Evolutionary conservation across 2,797 vertebrate species (phyloP), one percentile per base, ranked within the genome.

Genomic region (Spondyliosoma cantharus): DNA sequence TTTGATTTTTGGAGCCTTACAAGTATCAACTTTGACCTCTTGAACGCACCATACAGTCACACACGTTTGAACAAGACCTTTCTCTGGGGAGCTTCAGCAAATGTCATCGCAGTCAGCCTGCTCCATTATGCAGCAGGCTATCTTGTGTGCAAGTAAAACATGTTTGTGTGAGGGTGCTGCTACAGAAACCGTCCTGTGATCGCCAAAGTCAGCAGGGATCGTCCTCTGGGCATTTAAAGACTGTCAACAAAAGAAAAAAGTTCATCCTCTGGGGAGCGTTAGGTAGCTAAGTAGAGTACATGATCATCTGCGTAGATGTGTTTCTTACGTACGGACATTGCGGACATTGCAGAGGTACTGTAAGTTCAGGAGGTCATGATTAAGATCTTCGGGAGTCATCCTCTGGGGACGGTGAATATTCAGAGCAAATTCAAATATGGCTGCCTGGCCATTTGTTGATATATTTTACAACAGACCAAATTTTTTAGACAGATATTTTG

Each of bases 191-290:
- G 15, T 65, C 42, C 25, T 22, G 45, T 65, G 24, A 63, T 76
- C 24, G 20, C 22, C 5, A 80, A 46, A 32, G 53, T 78, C 70
- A 54, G 24, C 20, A 69, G 2, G 49, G 24, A 56, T 80, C 14
- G 22, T 79, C 59, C 59, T 54, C 43, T 58, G 37, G 57, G 17
- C 5, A 45, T n/a, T 37, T 13, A 1, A 19, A 58, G 45, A 48
- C 5, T 17, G n/a, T 43, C 16, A 19, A 29, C 13, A 45, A 53
- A 60, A 2, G 11, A 25, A 56, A 25, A 25, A 12, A 3, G 24
- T 71, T 64, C 7, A 22, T 60, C 65, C 13, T 54, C 24, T 64
- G 20, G 4, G 27, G 49, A 79, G n/a, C 76, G 48, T 42, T 9
- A 78, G 5, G 12, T 2, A 24, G 15, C 37, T 54, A 37, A 60